Evolutionary conservation across 2,888 invertebrate species (phyloP), one percentile per base, ranked within the genome.

Genomic region (Lampropteryx suffumata): DNA sequence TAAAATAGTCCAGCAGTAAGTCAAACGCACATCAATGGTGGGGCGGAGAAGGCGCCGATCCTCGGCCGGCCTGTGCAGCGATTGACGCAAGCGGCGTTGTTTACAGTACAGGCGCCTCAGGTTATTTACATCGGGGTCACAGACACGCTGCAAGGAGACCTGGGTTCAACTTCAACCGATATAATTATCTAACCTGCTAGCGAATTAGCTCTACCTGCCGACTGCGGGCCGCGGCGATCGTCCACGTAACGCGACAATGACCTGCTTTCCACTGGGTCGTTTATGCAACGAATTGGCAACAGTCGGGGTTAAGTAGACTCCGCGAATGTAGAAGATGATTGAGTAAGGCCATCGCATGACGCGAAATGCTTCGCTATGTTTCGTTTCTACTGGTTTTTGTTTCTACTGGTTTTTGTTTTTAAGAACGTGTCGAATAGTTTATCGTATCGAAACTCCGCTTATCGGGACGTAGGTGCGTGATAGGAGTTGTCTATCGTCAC

Each of bases 91-190:
- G 80, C 76, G 51, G 69, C 76, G 81, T 82, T 88, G 89, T 89
- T 88, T 89, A 88, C 85, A 81, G 79, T 79, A 82, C 76, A 79
- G 77, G 68, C 79, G 81, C 81, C 84, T 79, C 80, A 84, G 88
- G 89, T 87, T 89, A 88, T 89, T 89, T 85, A 87, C 90, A 88
- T 87, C 84, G 89, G 87, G 89, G 89, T 90, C 88, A 89, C 85
- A 90, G 89, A 89, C 89, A 88, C 85, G 74, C 66, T 70, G 85
- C 59, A 86, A 85, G 86, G 84, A 84, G 84, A 84, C 77, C 75
- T 73, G 75, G 77, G 79, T 82, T 82, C 82, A 80, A 82, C 83
- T 82, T 80, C 82, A 80, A 81, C 82, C 81, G 79, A 81, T 83
- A 77, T 83, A 78, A 82, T 83, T 81, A 85, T 82, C 83, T 84